These are phyloP conservation scores for Zoanthus gigantus DNA, from an alignment of 92 coral and sea anemone species.

Conservation along the genomic window DNA sequence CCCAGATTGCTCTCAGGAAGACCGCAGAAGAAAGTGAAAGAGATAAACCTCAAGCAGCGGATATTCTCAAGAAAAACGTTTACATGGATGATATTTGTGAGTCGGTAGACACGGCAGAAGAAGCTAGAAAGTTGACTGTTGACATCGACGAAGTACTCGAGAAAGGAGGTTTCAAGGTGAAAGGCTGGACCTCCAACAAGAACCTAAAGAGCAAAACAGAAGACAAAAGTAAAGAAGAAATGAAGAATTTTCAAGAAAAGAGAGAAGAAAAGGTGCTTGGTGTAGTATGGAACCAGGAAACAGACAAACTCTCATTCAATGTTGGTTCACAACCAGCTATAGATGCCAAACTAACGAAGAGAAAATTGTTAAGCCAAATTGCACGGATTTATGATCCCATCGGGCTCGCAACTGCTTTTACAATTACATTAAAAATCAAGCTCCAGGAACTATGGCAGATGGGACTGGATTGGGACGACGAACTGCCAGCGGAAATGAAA, in stretches of 20 bases:
- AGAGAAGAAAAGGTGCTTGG: too few species aligned
- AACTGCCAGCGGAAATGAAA: too few species aligned
- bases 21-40: conserved; percentile 58
- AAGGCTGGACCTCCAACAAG: conserved; percentile 36
- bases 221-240: background rate
- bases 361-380: conserved; percentile 31
- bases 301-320: conserved; percentile 41
- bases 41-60: conserved; percentile 69
- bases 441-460: background rate
- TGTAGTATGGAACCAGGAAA: conserved; percentile 42
- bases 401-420: conserved; percentile 41
- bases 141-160: conserved; percentile 4
- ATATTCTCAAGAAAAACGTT: conserved; percentile 50
- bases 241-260: background rate
- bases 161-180: conserved; percentile 26
- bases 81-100: conserved; percentile 81
- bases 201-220: background rate
- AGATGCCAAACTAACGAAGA: background rate
- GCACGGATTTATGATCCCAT: conserved; percentile 44
- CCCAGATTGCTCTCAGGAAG: conserved; percentile 64
- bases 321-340: conserved; percentile 32
- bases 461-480: too few species aligned
- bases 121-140: background rate
- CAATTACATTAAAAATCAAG: conserved; percentile 29
- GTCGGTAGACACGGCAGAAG: conserved; percentile 28